phyloP scores from a whole-genome alignment of 2,113 vertebrate genomes.

The Hypocryptadius cinnamomeus region DNA sequence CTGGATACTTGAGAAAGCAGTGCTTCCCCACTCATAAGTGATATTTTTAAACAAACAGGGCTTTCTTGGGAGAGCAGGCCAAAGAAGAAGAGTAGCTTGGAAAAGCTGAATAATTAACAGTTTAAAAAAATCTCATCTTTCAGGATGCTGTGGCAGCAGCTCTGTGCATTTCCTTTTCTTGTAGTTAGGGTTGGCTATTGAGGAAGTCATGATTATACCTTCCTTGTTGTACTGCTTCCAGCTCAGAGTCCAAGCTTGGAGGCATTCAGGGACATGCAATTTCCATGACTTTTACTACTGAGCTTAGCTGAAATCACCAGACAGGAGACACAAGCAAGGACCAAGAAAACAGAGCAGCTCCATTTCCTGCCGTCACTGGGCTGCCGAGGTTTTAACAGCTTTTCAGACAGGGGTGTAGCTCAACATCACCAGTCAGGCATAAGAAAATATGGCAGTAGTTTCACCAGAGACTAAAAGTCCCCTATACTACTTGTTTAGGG shows the following conservation, averaged over 20 bases:
- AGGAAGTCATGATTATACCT: slow-evolving; percentile 41
- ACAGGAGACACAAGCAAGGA: background rate
- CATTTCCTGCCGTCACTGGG: background rate
- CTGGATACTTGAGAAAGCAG: slow-evolving; percentile 23
- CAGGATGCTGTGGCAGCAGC: background rate
- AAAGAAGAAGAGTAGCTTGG: background rate
- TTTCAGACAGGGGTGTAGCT: background rate
- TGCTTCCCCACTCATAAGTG: background rate
- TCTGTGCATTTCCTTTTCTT: background rate
- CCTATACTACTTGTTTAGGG: background rate
- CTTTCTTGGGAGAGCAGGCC: background rate
- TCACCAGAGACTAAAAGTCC: background rate
- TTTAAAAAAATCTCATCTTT: background rate
- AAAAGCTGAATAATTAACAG: slow-evolving; percentile 36
- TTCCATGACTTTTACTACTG: slow-evolving; percentile 15
- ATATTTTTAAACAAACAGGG: slow-evolving; percentile 25
- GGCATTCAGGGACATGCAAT: slow-evolving; percentile 27
- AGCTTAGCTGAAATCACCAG: slow-evolving; percentile 10
- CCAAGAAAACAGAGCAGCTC: slow-evolving; percentile 3
- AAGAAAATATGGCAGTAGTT: background rate
- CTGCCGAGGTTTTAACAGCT: background rate
- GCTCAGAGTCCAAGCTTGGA: background rate
- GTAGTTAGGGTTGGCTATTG: background rate
- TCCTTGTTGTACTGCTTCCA: slow-evolving; percentile 2
- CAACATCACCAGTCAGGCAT: background rate